Base-by-base conservation (phyloP, 2,113 vertebrate species). In the Ceuthmochares aereus region DNA sequence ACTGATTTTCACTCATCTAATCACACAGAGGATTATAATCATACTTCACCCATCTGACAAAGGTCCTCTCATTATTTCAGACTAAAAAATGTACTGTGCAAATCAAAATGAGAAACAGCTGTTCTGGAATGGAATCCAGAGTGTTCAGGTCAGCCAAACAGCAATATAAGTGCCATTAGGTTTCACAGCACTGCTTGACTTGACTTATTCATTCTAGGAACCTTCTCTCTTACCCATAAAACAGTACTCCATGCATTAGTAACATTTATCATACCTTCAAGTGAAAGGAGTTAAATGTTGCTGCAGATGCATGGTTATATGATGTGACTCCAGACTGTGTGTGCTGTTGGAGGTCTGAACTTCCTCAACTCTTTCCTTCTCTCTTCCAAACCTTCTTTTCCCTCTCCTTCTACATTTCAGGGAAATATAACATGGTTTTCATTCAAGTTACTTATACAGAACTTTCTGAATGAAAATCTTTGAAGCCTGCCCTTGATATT, bases 311-410 rank as follows among this genome's bases (percentile, higher is more conserved):
- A 45, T 5, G 13, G 4, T 27, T 51, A 0, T 45, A 37, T 51
- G 6, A 1, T 27, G 43, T n/a, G 6, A 37, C 9, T 37, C 8
- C 42, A 32, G n/a, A 13, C 9, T 1, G 2, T 17, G 15, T 21
- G 14, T n/a, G 13, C 23, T 62, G 1, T 7, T 30, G 20, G 55
- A 34, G 16, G 7, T 43, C 37, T 21, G 40, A 49, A 59, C 45
- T 55, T 78, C 18, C 19, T 45, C 8, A 21, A 6, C 15, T 67
- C 8, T 29, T 54, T 34, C 72, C 14, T 32, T 6, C 58, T 70
- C 45, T 67, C 22, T 63, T 42, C 32, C 13, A 82, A 63, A 58
- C 12, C 42, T 43, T 17, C n/a, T 63, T 75, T 69, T 43, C 7
- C 17, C 14, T n/a, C 11, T 75, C 9, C 19, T 58, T 55, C 21